Base-by-base conservation (phyloP, 2,113 vertebrate genomes). In the Psittacara wagleri region DNA sequence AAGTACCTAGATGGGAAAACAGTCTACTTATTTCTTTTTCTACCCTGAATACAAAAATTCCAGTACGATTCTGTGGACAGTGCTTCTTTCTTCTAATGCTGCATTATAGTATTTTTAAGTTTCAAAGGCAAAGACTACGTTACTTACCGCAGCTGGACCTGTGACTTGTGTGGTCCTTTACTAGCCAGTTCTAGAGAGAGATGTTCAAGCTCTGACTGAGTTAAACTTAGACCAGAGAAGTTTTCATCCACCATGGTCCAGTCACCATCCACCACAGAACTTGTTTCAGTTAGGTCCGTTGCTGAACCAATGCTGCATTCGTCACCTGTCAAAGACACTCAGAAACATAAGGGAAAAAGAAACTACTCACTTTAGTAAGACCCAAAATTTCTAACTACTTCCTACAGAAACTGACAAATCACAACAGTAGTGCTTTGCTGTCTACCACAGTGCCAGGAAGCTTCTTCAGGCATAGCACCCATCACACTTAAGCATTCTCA, bases 171-270 rank as follows among this genome's bases (percentile, higher is more conserved):
- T 1, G 99, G 99, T 23, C 99, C 99, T 97, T 99, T 99, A 97
- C 99, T 99, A 52, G 99, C 99, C 94, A 99, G 95, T 93, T 99
- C 99, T 97, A 99, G 99, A 94, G 99, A 99, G 94, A 99, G 99
- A 97, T 99, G 99, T 96, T 99, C 99, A 83, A 99, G 96, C 96
- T 99, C 99, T 17, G 99, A 99, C 91, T 99, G 99, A 35, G 98
- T 99, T 95, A 99, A 97, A 95, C 98, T 99, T 83, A 99, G 96
- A 11, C 98, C 98, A 73, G 99, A 99, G 76, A 99, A 98, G 96
- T 99, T 99, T 97, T 99, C 99, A 77, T 99, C 99, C 17, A 99
- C 99, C 98, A 99, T 98, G 7, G 98, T 99, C 99, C 99, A 99
- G 83, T 99, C 99, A 12, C 99, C 99, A 39, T 99, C 99, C 95